phyloP scores from a whole-genome alignment of 2,888 invertebrate genomes.

The Escarpia spicata region DNA sequence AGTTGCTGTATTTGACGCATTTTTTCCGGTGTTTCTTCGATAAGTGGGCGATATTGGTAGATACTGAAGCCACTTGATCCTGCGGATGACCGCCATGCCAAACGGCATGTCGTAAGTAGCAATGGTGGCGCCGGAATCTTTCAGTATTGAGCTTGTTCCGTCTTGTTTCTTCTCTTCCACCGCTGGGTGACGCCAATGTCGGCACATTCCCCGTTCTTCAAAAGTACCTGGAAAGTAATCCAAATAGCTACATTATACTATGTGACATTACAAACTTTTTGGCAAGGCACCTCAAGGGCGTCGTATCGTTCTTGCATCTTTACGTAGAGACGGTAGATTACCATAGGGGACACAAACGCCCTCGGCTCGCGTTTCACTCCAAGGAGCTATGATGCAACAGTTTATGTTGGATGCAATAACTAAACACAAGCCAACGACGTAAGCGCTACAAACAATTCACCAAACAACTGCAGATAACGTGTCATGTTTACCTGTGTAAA shows the following conservation, averaged over 20 bases:
- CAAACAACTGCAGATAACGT: no score
- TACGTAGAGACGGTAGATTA: no score
- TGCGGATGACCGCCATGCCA: conserved; percentile 29
- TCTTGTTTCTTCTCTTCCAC: conserved; percentile 14
- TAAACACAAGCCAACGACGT: no score
- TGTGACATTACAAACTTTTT: no score
- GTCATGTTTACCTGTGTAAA: no score
- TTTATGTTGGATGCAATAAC: no score
- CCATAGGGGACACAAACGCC: no score
- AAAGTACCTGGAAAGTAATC: conserved; percentile 31
- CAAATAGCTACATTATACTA: background rate
- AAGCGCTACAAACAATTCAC: no score
- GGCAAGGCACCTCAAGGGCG: no score
- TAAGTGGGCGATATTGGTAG: conserved; percentile 27
- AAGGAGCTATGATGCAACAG: no score
- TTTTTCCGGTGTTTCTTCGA: background rate
- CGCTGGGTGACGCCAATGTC: conserved; percentile 28
- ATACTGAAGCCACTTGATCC: background rate
- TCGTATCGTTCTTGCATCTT: no score
- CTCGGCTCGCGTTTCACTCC: no score
- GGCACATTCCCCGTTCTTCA: conserved; percentile 38
- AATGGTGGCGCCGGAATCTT: conserved; percentile 20
- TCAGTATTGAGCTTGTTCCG: background rate
- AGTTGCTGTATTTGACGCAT: background rate
- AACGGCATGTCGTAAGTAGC: conserved; percentile 37